Conservation (phyloP, 2,888 invertebrate species). For the Melieria omissa region DNA sequence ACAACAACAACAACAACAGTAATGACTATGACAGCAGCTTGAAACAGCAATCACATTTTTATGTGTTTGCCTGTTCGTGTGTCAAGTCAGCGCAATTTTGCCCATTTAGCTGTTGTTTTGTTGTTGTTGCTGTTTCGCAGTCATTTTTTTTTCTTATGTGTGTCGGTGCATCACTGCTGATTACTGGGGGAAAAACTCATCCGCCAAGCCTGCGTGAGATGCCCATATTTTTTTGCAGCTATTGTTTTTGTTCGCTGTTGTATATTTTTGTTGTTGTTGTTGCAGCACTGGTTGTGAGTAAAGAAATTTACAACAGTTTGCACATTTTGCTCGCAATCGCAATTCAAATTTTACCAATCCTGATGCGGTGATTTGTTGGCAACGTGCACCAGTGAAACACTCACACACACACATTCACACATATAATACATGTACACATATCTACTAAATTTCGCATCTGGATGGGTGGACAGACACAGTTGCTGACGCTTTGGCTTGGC, state of each 20-base stretch:
- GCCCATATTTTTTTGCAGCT: not conserved
- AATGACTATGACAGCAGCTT: not conserved
- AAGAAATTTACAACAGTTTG: constrained; percentile 40
- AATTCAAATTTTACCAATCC: constrained; percentile 57
- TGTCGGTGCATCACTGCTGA: too few species aligned
- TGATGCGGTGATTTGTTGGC: constrained; percentile 55
- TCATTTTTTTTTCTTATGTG: not conserved
- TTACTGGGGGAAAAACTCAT: too few species aligned
- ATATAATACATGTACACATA: too few species aligned
- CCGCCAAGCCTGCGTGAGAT: not conserved
- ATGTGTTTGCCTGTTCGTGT: not conserved
- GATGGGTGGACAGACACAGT: too few species aligned
- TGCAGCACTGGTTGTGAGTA: not conserved
- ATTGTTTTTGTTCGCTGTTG: constrained; percentile 1
- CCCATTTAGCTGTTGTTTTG: constrained; percentile 2
- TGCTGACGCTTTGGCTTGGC: too few species aligned
- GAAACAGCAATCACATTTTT: constrained; percentile 20
- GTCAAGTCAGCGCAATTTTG: constrained; percentile 51
- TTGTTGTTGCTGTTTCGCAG: constrained; percentile 7
- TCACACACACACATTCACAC: too few species aligned
- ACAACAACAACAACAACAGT: too few species aligned
- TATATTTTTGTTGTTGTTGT: constrained; percentile 1
- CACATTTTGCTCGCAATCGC: constrained; percentile 52
- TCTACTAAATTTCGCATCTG: too few species aligned
- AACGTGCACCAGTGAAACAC: not conserved